Evolutionary conservation across 2,797 vertebrate genomes (phyloP), one percentile per base, ranked within the genome.

Genomic region (Triplophysa yarkandensis): DNA sequence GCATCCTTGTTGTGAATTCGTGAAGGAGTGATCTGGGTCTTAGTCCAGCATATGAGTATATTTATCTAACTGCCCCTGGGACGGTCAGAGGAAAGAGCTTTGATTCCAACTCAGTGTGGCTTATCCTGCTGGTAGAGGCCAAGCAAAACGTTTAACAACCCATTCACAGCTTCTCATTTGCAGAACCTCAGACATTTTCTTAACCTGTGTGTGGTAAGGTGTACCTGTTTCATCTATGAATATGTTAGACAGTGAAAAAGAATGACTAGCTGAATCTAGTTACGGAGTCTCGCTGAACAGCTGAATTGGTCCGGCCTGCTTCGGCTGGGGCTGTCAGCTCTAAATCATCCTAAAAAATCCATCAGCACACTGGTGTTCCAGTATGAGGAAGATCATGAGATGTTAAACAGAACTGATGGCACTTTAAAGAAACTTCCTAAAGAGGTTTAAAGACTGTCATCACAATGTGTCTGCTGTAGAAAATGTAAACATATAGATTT

Each of bases 41-140:
- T 58, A 44, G 41, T 48, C 58, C 73, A 76, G 52, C 44, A 21
- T 48, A 69, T 44, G 61, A 77, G 61, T 7, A 46, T 85, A 78
- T 82, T 85, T 84, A 80, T 73, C 48, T 78, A 79, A 74, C 39
- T 60, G 61, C 84, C 77, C 69, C 28, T 62, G 82, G 79, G 83
- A 84, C 44, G 52, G 6, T 34, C 72, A 80, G 71, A 77, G 80
- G 73, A 85, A 84, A 82, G 34, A 57, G 32, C 34, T 36, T 72
- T 60, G 74, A 57, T 80, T 83, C 77, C 61, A 75, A 39, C 75
- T 71, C 83, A 80, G 67, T 44, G 57, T 32, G 75, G 27, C 60
- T 78, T 73, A 77, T 83, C 80, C 76, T 83, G 79, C 62, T 39
- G 48, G 32, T 63, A 10, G 74, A 66, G 67, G 72, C 80, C 73